Evolutionary conservation across 1,140 invertebrate species (phyloP), one percentile per base, ranked within the genome.

Genomic region (Drosophila parabipectinata): DNA sequence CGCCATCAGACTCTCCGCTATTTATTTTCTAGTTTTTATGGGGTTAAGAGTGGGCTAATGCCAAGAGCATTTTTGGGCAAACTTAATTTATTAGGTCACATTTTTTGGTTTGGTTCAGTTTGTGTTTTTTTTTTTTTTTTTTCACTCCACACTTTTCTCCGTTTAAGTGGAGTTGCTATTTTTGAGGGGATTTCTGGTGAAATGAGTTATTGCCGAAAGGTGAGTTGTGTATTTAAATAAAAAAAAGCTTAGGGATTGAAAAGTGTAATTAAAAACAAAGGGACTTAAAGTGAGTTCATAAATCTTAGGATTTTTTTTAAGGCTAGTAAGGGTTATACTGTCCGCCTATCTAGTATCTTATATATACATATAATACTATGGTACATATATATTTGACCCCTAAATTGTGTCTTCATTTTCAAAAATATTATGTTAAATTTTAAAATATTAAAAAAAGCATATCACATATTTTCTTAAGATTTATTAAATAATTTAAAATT

Each of bases 51-150:
- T 44, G 28, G 14, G 28, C n/a, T 39, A 32, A 26, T 30, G 58
- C n/a, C 58, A 50, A 30, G 26, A 64, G 26, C 30, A 61, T 18
- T 44, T 47, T 64, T 48, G n/a, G 15, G 26, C 55, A 41, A 26
- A 14, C 28, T 58, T 50, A 45, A 60, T 60, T 34, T 45, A 14
- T 14, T 5, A 30, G 24, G 26, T 24, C 55, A 48, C 15, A 28
- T 47, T 64, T 15, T 30, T 30, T 41, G 18, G 18, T 18, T 18
- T 18, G 18, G 18, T 18, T 18, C 18, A 1, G 18, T 8, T 14
- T 21, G 10, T 30, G 12, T 41, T 12, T 41, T 12, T 41, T 4
- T 37, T 12, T 12, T 5, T 26, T 5, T 28, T 7, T 5, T 5
- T 6, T 28, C 26, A n/a, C 34, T 37, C 34, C 3, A 10, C 10